phyloP scores from a whole-genome alignment of 1,140 invertebrate species.

The Battus philenor region DNA sequence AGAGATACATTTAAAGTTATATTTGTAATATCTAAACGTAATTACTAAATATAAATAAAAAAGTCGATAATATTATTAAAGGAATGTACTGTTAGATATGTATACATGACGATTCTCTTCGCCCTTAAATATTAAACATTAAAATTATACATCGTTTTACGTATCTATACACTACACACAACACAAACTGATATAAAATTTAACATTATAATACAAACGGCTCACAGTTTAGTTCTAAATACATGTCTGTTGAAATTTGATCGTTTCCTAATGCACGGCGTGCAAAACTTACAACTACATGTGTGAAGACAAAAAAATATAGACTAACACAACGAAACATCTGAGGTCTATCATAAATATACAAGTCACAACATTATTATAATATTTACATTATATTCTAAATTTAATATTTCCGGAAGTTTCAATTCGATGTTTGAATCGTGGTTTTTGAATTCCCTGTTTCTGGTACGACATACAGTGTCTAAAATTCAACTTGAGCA shows the following conservation, averaged over 20 bases:
- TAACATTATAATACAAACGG: slow-evolving; percentile 60
- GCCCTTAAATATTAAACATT: slow-evolving; percentile 22
- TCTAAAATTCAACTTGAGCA: slow-evolving; percentile 67
- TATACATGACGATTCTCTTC: slow-evolving; percentile 21
- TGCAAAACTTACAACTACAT: slow-evolving; percentile 22
- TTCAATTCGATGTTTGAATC: slow-evolving; percentile 19
- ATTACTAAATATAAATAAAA: slow-evolving; percentile 20
- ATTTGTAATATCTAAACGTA: slow-evolving; percentile 14
- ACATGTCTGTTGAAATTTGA: slow-evolving; percentile 19
- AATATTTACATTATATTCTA: slow-evolving; percentile 53
- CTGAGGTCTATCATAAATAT: slow-evolving; percentile 59
- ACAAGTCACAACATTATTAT: slow-evolving; percentile 47
- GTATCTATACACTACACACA: slow-evolving; percentile 36
- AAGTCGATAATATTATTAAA: slow-evolving; percentile 12
- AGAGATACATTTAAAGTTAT: slow-evolving; percentile 16
- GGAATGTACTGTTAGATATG: slow-evolving; percentile 19
- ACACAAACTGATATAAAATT: slow-evolving; percentile 36
- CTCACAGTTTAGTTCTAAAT: slow-evolving; percentile 16
- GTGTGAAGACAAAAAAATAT: slow-evolving; percentile 22
- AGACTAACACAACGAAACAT: slow-evolving; percentile 35
- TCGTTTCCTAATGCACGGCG: slow-evolving; percentile 20
- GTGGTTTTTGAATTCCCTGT: slow-evolving; percentile 33
- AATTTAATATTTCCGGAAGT: slow-evolving; percentile 42
- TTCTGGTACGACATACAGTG: slow-evolving; percentile 51
- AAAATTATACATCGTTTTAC: slow-evolving; percentile 46